These are phyloP conservation scores for Pantala flavescens DNA, from an alignment of 1,140 invertebrate species.

Conservation along the genomic window DNA sequence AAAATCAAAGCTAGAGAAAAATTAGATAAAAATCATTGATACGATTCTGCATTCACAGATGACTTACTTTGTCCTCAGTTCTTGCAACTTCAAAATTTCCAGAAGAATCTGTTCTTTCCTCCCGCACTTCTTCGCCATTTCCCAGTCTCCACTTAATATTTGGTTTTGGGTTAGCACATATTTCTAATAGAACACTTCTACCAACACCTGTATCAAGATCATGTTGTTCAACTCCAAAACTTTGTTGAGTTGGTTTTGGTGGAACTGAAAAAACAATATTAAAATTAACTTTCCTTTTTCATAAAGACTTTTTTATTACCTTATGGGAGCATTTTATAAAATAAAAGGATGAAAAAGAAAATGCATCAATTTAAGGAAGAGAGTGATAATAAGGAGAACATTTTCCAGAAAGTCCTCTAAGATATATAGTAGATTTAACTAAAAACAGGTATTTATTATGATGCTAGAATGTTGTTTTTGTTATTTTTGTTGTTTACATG, in stretches of 20 bases:
- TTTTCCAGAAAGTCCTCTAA: too few species aligned
- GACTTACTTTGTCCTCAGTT: constrained; percentile 9
- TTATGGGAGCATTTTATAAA: too few species aligned
- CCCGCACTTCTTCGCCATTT: constrained; percentile 42
- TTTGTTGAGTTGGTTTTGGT: constrained; percentile 41
- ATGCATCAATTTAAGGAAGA: too few species aligned
- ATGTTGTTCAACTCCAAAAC: constrained; percentile 44
- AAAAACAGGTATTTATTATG: too few species aligned
- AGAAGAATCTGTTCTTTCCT: constrained; percentile 30
- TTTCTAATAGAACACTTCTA: constrained; percentile 54
- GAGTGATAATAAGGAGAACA: too few species aligned
- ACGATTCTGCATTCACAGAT: not conserved
- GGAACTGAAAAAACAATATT: constrained; percentile 39
- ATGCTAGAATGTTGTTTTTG: too few species aligned
- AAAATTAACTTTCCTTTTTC: constrained; percentile 12
- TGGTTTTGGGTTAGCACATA: constrained; percentile 56
- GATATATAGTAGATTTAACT: too few species aligned
- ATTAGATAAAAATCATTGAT: not conserved
- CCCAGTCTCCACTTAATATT: constrained; percentile 49
- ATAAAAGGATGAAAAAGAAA: too few species aligned
- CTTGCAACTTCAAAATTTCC: not conserved
- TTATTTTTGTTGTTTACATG: too few species aligned
- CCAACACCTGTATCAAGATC: constrained; percentile 56
- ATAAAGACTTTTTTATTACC: too few species aligned
- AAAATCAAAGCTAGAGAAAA: constrained; percentile 14